These are phyloP conservation scores for Microcebus jonahi DNA, from an alignment of 2,113 vertebrate genomes.

Conservation along the genomic window DNA sequence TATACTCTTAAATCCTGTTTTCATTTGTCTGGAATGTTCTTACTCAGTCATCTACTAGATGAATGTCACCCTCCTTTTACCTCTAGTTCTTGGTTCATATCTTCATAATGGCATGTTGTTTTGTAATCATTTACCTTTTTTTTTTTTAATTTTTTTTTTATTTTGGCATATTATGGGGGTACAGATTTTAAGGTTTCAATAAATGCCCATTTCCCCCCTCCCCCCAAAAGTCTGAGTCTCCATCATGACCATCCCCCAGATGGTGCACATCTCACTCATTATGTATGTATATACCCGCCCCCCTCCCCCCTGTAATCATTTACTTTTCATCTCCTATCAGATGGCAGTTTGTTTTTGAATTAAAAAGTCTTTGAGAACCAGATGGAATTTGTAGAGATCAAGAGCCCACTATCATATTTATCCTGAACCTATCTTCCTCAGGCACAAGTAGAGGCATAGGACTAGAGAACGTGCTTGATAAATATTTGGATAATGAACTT, in stretches of 20 bases:
- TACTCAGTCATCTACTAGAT: background rate
- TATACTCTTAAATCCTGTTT: background rate
- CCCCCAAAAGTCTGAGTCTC: too few species aligned
- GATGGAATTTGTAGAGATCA: too few species aligned
- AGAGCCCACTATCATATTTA: background rate
- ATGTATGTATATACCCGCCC: too few species aligned
- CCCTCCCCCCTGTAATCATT: background rate
- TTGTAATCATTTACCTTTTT: background rate
- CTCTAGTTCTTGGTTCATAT: background rate
- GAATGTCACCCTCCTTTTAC: background rate
- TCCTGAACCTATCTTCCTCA: background rate
- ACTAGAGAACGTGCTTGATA: background rate
- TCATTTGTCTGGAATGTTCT: background rate
- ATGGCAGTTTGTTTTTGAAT: background rate
- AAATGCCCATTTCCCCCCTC: too few species aligned
- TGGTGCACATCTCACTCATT: too few species aligned
- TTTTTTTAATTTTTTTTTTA: too few species aligned
- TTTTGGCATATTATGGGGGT: too few species aligned
- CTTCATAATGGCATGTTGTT: background rate
- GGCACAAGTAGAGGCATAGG: background rate
- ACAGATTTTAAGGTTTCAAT: too few species aligned
- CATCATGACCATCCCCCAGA: too few species aligned
- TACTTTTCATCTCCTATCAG: background rate
- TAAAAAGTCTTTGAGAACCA: too few species aligned
- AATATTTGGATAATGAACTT: conserved; percentile 10